phyloP scores from a whole-genome alignment of 64 coral and sea anemone species.

The Platygyra sinensis region DNA sequence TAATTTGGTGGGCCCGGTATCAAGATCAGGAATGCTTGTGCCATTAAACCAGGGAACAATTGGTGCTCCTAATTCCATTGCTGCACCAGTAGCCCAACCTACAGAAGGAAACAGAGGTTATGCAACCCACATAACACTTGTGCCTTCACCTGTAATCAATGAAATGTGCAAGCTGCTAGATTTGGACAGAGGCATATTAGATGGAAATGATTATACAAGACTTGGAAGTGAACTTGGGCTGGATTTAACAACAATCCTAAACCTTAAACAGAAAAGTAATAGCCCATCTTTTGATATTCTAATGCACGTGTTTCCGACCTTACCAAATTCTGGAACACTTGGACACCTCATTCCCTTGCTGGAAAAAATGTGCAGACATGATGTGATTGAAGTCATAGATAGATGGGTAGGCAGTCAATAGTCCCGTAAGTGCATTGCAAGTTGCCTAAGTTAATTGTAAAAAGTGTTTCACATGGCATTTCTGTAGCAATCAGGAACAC shows the following conservation, averaged over 20 bases:
- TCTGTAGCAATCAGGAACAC: no score
- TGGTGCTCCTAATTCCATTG: not conserved
- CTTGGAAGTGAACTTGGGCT: not conserved
- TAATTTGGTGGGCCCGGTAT: no score
- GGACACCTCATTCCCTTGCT: not conserved
- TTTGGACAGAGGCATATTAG: not conserved
- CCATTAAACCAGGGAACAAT: not conserved
- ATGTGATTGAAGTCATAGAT: constrained; percentile 11
- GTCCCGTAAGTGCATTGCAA: no score
- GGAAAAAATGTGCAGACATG: not conserved
- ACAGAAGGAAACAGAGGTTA: not conserved
- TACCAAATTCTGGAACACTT: constrained; percentile 21
- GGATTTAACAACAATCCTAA: not conserved
- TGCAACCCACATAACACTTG: not conserved
- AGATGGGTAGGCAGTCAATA: not conserved
- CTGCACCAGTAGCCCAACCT: not conserved
- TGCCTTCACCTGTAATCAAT: not conserved
- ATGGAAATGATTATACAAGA: constrained; percentile 14
- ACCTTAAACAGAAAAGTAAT: not conserved
- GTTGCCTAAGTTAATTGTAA: not conserved
- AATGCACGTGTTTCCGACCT: not conserved
- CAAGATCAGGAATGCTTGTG: not conserved
- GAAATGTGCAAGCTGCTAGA: not conserved
- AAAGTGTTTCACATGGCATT: no score
- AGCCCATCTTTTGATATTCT: not conserved